Percentiles rank a stretch among this genome's conserved stretches.
phyloP scores from a whole-genome alignment of 2,797 vertebrate species.

The Onychomys torridus region DNA sequence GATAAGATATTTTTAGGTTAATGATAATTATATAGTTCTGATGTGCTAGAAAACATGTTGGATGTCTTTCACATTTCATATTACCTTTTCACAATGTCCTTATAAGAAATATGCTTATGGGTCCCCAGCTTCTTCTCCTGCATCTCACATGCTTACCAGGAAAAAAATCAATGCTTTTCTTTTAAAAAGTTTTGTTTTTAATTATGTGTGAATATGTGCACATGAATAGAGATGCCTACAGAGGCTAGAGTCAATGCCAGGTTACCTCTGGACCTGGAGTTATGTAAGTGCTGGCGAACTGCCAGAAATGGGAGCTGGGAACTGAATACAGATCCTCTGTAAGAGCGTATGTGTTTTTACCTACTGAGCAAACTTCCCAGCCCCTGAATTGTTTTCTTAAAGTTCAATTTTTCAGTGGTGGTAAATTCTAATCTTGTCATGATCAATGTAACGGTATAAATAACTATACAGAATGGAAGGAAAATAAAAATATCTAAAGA shows the following conservation, averaged over 20 bases:
- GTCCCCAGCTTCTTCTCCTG: neutral
- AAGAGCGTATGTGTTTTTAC: neutral
- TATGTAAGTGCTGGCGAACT: too few species aligned
- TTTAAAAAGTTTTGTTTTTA: neutral
- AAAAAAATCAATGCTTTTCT: neutral
- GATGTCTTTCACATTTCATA: neutral
- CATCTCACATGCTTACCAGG: neutral
- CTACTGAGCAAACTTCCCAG: neutral
- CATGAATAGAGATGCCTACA: neutral
- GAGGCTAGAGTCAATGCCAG: neutral
- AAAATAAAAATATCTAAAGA: neutral
- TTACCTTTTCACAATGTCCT: neutral
- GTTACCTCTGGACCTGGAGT: neutral
- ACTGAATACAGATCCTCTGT: neutral
- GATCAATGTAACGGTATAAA: neutral
- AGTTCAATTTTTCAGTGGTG: neutral
- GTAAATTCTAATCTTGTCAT: neutral
- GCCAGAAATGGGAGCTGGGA: neutral
- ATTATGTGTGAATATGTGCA: neutral
- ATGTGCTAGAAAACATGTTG: neutral
- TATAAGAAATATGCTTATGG: neutral
- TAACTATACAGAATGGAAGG: neutral
- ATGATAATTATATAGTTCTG: neutral
- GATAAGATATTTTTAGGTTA: neutral
- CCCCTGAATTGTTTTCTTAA: neutral